Conservation (phyloP, 2,888 invertebrate genomes). For the Torymus auratus region DNA sequence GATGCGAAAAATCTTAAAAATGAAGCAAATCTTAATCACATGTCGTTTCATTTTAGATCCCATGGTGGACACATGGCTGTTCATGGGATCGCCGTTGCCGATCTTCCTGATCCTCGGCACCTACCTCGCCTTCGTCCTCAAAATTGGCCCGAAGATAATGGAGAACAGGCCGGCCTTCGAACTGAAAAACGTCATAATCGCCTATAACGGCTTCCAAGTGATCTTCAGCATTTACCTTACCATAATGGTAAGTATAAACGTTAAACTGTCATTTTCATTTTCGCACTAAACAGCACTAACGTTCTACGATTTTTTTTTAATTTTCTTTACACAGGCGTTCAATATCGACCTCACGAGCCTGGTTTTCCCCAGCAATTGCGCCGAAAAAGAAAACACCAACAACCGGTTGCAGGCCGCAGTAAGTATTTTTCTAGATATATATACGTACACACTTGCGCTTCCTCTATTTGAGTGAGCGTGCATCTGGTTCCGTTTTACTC, state of each 20-base stretch:
- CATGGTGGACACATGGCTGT: conserved; percentile 85
- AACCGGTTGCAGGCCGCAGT: conserved; percentile 63
- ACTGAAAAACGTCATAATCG: conserved; percentile 84
- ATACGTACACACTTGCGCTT: no score
- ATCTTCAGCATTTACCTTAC: conserved; percentile 87
- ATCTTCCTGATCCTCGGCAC: conserved; percentile 81
- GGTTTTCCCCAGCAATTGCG: conserved; percentile 59
- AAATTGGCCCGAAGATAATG: conserved; percentile 87
- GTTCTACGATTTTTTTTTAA: neutral
- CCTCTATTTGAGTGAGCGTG: no score
- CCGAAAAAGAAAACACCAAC: conserved; percentile 47
- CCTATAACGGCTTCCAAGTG: conserved; percentile 94
- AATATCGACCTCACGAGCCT: conserved; percentile 58
- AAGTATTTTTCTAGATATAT: conserved; percentile 37
- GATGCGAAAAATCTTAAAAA: no score
- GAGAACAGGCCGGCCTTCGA: conserved; percentile 85
- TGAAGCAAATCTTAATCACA: neutral
- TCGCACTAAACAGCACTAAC: no score
- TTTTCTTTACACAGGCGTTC: conserved; percentile 58
- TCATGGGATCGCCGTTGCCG: conserved; percentile 87
- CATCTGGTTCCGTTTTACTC: no score
- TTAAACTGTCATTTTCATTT: neutral
- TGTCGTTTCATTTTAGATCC: conserved; percentile 80
- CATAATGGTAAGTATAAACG: conserved; percentile 54
- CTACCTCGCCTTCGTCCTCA: conserved; percentile 86